Base-by-base conservation (phyloP, 2,888 invertebrate species). In the Drosophila niveifrons region DNA sequence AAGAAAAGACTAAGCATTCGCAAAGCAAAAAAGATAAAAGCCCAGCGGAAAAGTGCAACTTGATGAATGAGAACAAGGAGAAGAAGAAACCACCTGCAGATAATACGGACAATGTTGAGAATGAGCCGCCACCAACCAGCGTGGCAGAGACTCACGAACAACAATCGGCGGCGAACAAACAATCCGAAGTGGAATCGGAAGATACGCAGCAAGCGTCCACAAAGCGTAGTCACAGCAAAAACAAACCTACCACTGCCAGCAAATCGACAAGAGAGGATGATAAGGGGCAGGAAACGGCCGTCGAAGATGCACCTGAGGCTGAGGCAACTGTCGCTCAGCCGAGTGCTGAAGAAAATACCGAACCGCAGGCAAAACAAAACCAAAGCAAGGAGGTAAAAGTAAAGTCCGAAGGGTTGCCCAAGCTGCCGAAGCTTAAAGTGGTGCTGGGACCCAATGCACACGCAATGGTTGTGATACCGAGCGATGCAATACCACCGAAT, bases 361-460 rank as follows among this genome's bases (percentile, higher is more conserved):
- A 23, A 23, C 23, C n/a, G n/a, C n/a, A n/a, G n/a, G n/a, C n/a
- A n/a, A n/a, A n/a, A n/a, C n/a, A n/a, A n/a, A n/a, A 23, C 23
- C 23, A 6, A 36, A 36, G 36, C 11, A 11, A 1, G 36, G n/a
- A n/a, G n/a, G n/a, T n/a, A 6, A 4, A 36, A 31, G 31, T 10
- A 31, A 9, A 8, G n/a, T 4, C 9, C 34, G 3, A n/a, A 10
- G 3, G 10, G 9, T 17, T 17, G 13, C 64, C 56, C 2, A 82
- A 66, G 13, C 4, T 80, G 9, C 64, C 71, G 0, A 82, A 71
- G 36, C 11, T 86, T 1, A 81, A 86, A 13, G 74, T 81, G 6
- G 69, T 82, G 3, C 51, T 80, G 0, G 61, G 65, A 1, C 75
- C 80, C 3, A 78, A 70, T 63, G 75, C 72, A 1, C 74, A 72